Conservation (phyloP, 2,797 vertebrate genomes). For the Platalea minor region DNA sequence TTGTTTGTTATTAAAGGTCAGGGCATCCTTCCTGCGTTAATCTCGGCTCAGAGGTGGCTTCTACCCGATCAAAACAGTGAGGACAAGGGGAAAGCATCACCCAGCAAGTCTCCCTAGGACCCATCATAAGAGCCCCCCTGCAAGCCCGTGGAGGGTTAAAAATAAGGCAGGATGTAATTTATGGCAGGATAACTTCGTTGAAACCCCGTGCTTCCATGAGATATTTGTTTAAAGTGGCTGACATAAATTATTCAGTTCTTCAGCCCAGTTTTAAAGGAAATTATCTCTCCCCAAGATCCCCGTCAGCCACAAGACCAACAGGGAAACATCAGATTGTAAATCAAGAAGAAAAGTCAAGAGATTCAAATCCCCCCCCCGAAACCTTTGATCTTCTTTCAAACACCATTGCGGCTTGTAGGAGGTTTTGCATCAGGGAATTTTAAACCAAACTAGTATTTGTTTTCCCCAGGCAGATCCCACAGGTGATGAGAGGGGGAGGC, state of each 20-base stretch:
- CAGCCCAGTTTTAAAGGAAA: conserved; percentile 42
- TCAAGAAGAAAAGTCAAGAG: not conserved
- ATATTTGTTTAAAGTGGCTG: not conserved
- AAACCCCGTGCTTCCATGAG: not conserved
- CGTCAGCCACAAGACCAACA: not conserved
- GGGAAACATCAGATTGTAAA: not conserved
- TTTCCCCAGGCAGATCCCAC: not conserved
- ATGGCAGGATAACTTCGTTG: not conserved
- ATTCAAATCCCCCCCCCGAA: not conserved
- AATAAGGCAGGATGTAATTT: not conserved
- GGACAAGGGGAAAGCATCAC: not conserved
- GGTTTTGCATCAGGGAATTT: not conserved
- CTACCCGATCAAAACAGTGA: not conserved
- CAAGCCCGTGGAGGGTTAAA: not conserved
- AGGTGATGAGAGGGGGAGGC: not conserved
- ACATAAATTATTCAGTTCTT: conserved; percentile 43
- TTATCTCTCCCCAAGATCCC: not conserved
- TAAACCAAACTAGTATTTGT: not conserved
- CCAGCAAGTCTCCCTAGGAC: not conserved
- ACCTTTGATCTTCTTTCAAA: conserved; percentile 19
- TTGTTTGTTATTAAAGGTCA: not conserved
- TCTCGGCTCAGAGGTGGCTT: not conserved
- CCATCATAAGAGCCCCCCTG: accelerated
- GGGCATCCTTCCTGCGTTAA: accelerated
- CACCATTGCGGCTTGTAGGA: accelerated